These are phyloP conservation scores for Mamestra configurata DNA, from an alignment of 1,140 invertebrate genomes.

Conservation along the genomic window DNA sequence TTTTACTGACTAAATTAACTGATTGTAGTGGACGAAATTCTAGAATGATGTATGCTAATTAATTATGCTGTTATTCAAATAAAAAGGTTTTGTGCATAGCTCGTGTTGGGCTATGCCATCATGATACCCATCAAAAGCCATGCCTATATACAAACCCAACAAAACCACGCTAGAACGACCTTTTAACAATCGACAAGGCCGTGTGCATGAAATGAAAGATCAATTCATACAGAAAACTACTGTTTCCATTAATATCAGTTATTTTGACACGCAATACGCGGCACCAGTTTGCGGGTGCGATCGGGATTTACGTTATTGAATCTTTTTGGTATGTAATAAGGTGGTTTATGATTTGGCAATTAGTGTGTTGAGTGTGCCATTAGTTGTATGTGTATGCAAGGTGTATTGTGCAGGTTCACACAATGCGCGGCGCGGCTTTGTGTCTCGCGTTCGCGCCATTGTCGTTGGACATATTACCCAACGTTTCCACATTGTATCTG, in stretches of 20 bases:
- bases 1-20: neutral
- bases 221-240: constrained; percentile 67
- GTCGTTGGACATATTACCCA: constrained; percentile 85
- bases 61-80: too few species aligned
- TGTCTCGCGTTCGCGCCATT: constrained; percentile 82
- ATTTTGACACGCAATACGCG: constrained; percentile 70
- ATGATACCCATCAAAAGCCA: neutral
- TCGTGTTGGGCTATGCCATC: neutral
- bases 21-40: too few species aligned
- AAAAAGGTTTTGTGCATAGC: neutral
- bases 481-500: constrained; percentile 84
- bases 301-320: constrained; percentile 42
- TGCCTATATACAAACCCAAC: constrained; percentile 13
- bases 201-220: constrained; percentile 58
- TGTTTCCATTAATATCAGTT: constrained; percentile 71
- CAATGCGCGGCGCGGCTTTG: constrained; percentile 82
- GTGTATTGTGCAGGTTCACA: constrained; percentile 84
- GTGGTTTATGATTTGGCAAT: constrained; percentile 67
- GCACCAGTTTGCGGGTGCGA: constrained; percentile 50
- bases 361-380: constrained; percentile 56
- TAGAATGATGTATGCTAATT: too few species aligned
- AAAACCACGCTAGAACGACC: constrained; percentile 29
- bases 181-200: constrained; percentile 59
- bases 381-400: constrained; percentile 77
- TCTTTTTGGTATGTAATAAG: constrained; percentile 50